These are phyloP conservation scores for Fistularia commersonii DNA, from an alignment of 2,797 vertebrate species.

Conservation along the genomic window DNA sequence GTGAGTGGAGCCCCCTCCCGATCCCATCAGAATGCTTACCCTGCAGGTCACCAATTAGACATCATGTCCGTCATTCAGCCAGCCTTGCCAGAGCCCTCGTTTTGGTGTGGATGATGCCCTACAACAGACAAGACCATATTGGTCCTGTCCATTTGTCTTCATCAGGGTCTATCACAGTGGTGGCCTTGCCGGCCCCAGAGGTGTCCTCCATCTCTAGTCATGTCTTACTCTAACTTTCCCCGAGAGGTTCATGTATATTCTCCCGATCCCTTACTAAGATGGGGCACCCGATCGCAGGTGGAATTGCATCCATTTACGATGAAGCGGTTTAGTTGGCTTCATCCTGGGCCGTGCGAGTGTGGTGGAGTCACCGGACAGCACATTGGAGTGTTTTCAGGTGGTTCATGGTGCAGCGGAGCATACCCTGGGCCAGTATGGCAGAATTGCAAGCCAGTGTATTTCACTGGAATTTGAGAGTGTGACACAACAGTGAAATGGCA, in stretches of 20 bases:
- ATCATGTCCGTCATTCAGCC: slow-evolving; percentile 45
- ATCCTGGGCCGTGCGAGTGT: slow-evolving; percentile 46
- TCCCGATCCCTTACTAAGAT: slow-evolving; percentile 42
- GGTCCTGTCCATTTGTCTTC: slow-evolving; percentile 73
- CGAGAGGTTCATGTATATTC: slow-evolving; percentile 53
- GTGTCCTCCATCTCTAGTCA: slow-evolving; percentile 39
- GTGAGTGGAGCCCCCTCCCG: slow-evolving; percentile 36
- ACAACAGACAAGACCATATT: slow-evolving; percentile 48
- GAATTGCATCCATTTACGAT: slow-evolving; percentile 48
- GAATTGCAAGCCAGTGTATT: slow-evolving; percentile 46
- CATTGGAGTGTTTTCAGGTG: slow-evolving; percentile 23
- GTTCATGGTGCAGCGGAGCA: slow-evolving; percentile 46
- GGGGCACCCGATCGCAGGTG: slow-evolving; percentile 45
- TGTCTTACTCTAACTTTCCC: slow-evolving; percentile 53
- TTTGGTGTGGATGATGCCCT: slow-evolving; percentile 44
- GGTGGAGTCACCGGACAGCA: slow-evolving; percentile 28
- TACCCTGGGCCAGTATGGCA: slow-evolving; percentile 33
- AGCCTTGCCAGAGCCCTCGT: slow-evolving; percentile 24
- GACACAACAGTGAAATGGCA: slow-evolving; percentile 53
- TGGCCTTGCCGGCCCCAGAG: slow-evolving; percentile 49
- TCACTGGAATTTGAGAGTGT: slow-evolving; percentile 53
- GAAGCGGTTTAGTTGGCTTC: slow-evolving; percentile 46
- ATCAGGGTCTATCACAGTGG: slow-evolving; percentile 59
- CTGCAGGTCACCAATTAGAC: slow-evolving; percentile 65
- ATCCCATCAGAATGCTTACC: slow-evolving; percentile 29